These are phyloP conservation scores for Takifugu flavidus DNA, from an alignment of 2,113 vertebrate species.

Conservation along the genomic window DNA sequence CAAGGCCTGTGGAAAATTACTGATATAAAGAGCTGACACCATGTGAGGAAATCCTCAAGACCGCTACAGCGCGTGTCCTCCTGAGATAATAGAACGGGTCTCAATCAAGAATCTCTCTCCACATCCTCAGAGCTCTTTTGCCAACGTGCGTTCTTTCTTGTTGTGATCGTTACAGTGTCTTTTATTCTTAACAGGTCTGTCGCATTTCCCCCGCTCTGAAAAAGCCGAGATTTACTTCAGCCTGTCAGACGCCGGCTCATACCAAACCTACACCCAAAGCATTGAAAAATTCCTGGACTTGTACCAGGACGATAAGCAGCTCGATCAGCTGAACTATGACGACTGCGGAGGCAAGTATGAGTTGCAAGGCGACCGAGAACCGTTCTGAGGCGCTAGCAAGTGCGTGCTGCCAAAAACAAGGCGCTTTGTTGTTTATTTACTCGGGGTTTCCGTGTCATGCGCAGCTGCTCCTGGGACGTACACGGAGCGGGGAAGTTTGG, in stretches of 20 bases:
- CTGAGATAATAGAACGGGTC: slow-evolving; percentile 34
- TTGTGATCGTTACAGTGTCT: not conserved
- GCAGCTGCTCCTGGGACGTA: slow-evolving; percentile 58
- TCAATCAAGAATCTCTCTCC: not conserved
- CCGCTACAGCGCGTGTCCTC: slow-evolving; percentile 24
- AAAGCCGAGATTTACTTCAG: slow-evolving; percentile 84
- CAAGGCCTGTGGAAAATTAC: slow-evolving; percentile 75
- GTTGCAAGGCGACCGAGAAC: not conserved
- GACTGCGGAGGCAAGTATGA: slow-evolving; percentile 81
- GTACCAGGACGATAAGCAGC: slow-evolving; percentile 66
- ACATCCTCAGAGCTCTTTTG: not conserved
- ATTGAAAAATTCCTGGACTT: slow-evolving; percentile 66
- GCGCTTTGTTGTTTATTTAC: too few relatives aligned
- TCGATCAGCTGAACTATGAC: slow-evolving; percentile 63
- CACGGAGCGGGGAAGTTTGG: slow-evolving; percentile 72
- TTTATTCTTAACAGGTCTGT: slow-evolving; percentile 66
- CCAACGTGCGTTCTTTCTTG: not conserved
- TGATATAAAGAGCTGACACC: slow-evolving; percentile 53
- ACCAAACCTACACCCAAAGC: slow-evolving; percentile 48
- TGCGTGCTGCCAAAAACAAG: too few relatives aligned
- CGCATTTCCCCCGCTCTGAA: slow-evolving; percentile 69
- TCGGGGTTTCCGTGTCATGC: not conserved
- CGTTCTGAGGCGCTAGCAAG: not conserved
- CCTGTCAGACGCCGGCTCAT: slow-evolving; percentile 29
- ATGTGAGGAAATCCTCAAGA: slow-evolving; percentile 60